Evolutionary conservation across 2,888 invertebrate genomes (phyloP), one percentile per base, ranked within the genome.

Genomic region (Thelaira solivaga): DNA sequence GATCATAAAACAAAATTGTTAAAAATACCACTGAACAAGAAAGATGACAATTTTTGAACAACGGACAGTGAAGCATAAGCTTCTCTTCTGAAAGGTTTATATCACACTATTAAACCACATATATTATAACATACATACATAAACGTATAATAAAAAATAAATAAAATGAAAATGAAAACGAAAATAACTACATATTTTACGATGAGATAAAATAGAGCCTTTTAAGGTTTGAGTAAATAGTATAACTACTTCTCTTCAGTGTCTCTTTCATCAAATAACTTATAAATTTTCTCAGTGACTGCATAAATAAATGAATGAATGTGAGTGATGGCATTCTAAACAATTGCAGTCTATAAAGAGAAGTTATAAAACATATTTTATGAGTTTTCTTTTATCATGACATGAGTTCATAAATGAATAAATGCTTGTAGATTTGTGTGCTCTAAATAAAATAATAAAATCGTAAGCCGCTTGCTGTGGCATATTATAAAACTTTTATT

Each of bases 21-120:
- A 51, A 47, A 39, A 67, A 13, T 29, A 45, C 45, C 49, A 59
- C 34, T 31, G 22, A 47, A 55, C 6, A 11, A 47, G 6, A 47
- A 57, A 64, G 53, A 16, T 62, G 71, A 64, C 26, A 55, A 47
- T 39, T 67, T n/a, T 74, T 22, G 18, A 6, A 41, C 41, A 36
- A 26, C 34, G 34, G 59, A 67, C 65, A 74, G 41, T 67, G 45
- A 67, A 74, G 73, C 53, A 59, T 62, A 49, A 67, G 51, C 4
- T 29, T 18, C n/a, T 45, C 53, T 51, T 45, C 10, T 5, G 22
- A 67, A 29, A 45, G 49, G 59, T 34, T 47, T 59, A 41, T 53
- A 55, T 39, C 16, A 4, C 34, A 68, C 39, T 39, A 68, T 61
- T 31, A 29, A 61, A 61, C 51, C 11, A 36, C 8, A n/a, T n/a